phyloP scores from a whole-genome alignment of 2,888 invertebrate species.

The Sisyra nigra region DNA sequence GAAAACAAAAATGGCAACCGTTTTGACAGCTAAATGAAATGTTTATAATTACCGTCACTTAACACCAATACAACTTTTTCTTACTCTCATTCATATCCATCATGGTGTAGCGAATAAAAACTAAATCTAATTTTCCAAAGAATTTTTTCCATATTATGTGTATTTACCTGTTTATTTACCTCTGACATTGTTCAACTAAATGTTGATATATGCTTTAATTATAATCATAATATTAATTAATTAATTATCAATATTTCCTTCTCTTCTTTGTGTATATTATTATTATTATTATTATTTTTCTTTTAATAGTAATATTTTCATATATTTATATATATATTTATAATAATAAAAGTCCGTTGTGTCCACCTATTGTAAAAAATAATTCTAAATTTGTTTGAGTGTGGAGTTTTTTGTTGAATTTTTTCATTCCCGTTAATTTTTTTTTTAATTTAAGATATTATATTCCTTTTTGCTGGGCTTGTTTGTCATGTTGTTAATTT shows the following conservation, averaged over 20 bases:
- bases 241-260: not conserved
- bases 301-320: slow-evolving; percentile 3
- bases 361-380: slow-evolving; percentile 10
- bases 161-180: too few relatives aligned
- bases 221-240: too few relatives aligned
- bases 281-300: slow-evolving; percentile 7
- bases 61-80: too few relatives aligned
- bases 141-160: too few relatives aligned
- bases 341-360: slow-evolving; percentile 3
- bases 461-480: slow-evolving; percentile 5
- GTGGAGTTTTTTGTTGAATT: slow-evolving; percentile 1
- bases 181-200: too few relatives aligned
- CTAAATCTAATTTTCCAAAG: too few relatives aligned
- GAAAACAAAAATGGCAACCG: too few relatives aligned
- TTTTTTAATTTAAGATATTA: not conserved
- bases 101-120: too few relatives aligned
- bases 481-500: slow-evolving; percentile 6
- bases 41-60: too few relatives aligned
- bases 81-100: too few relatives aligned
- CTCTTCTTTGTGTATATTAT: slow-evolving; percentile 8
- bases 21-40: too few relatives aligned
- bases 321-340: slow-evolving; percentile 4
- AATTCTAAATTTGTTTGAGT: slow-evolving; percentile 9
- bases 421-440: slow-evolving; percentile 3
- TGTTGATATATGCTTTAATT: too few relatives aligned